Evolutionary conservation across 2,113 vertebrate species (phyloP), one percentile per base, ranked within the genome.

Genomic region (Zootoca vivipara): DNA sequence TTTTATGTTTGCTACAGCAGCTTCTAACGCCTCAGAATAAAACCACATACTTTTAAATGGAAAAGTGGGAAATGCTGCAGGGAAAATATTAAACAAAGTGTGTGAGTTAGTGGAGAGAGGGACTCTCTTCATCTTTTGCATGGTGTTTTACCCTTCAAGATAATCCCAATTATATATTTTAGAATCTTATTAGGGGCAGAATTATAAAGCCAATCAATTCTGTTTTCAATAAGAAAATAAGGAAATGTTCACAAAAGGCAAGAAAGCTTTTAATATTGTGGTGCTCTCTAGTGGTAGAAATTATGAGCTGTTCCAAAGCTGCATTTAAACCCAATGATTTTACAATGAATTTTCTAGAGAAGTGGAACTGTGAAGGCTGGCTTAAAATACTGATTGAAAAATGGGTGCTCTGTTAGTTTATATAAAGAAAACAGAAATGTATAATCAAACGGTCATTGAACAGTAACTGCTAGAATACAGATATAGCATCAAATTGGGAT

Each of bases 201-300:
- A 65, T 26, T 64, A 82, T 33, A 40, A 52, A 64, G 3, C 3
- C 72, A 35, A 35, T 18, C 40, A 67, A 38, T 65, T 30, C 7
- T 79, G 74, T 69, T 69, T 87, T 84, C 18, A 67, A 80, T 30
- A 64, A 69, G 7, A 40, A 85, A 90, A 58, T 15, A 79, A 18
- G 18, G 6, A 65, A 67, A 8, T 8, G 78, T 2, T 87, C 15
- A 9, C 83, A 72, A 67, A 78, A 86, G 64, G 73, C 0, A 0
- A 89, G 26, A 3, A n/a, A 75, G 78, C 33, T 33, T 86, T 33
- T 95, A 96, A 97, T 89, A 73, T 96, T 96, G 87, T 97, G 94
- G 96, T 96, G 97, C 97, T 86, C 97, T 97, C 97, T 97, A 96
- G 97, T 96, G 97, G 97, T 91, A 87, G 93, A 95, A 93, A 9